Evolutionary conservation across 2,888 invertebrate species (phyloP), one percentile per base, ranked within the genome.

Genomic region (Lithosia quadra): DNA sequence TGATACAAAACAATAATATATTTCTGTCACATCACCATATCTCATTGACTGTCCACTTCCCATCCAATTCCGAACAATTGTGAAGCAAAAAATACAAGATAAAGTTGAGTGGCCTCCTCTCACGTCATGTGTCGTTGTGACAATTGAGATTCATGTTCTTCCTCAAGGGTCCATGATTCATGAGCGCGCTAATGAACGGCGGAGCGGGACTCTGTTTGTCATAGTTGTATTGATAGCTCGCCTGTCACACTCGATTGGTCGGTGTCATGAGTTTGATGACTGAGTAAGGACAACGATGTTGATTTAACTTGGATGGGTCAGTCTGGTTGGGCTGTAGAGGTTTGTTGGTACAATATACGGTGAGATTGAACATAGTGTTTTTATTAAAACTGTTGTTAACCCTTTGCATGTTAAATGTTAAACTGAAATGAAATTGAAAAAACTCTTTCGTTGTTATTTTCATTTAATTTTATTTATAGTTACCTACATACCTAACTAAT

Each of bases 131-230:
- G 65, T 74, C 75, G 72, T 80, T 80, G 59, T 63, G 21, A 73
- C 83, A 84, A 84, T 84, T 84, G 84, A 84, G 84, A 84, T 84
- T 83, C 84, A 84, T 84, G 78, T 70, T 65, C 73, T 56, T 13
- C 69, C 63, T 63, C 73, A 82, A 82, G 82, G 81, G 77, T 75
- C 73, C 33, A 28, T 86, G 86, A 86, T 86, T 86, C 86, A 86
- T 85, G 82, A 67, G 77, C 70, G 73, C 65, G 70, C 76, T 80
- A 84, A 85, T 85, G 75, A 83, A 77, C 77, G 73, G 68, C 63
- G 64, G 72, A 62, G 62, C 74, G 80, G 75, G 73, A 65, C 78
- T 80, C 82, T 72, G 84, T 84, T 81, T 84, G 85, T 85, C 86
- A 84, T 81, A 82, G 81, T 83, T 84, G 78, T 84, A 81, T 82